Base-by-base conservation (phyloP, 1,140 invertebrate genomes). In the Drosophila willistoni region DNA sequence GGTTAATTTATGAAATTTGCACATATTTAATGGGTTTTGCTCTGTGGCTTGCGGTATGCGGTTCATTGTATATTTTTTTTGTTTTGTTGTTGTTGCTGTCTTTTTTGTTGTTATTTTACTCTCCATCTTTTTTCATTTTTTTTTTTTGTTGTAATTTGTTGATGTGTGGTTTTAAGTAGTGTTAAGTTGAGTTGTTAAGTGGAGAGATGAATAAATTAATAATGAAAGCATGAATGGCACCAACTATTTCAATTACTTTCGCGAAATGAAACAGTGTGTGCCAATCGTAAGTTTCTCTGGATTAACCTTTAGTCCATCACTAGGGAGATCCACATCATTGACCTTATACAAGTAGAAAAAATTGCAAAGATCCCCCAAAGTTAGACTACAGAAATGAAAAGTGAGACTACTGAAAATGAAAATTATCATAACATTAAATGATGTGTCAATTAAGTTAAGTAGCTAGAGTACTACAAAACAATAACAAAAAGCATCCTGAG, bases 1-100 rank as follows among this genome's bases (percentile, higher is more conserved):
- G 86, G 73, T 79, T 73, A 77, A 90, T 90, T 86, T 83, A 90
- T 90, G 77, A 77, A 86, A 71, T 90, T 85, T 89, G 71, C 79
- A 90, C 79, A 83, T 83, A 83, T 83, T 77, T 72, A 72, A 74
- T 71, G 62, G 71, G 34, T 55, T 54, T 33, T 64, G 29, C 25
- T 29, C n/a, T 55, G 47, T 36, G 29, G 68, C 60, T 66, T 79
- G 61, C 62, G 54, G 72, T 68, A 7, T 79, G 41, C 17, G 36
- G 63, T 60, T 64, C 55, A 55, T 66, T 39, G 56, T 64, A 22
- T 22, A 22, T 22, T 2, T 22, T 22, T 34, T 71, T 22, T 22
- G 22, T 71, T 59, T 64, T 73, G 60, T 60, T 44, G 44, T 71
- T 79, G 44, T 70, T 69, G 25, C 25, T 25, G 25, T 62, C 9